Conservation (phyloP, 2,888 invertebrate genomes). For the Drosophila nigritarsus region DNA sequence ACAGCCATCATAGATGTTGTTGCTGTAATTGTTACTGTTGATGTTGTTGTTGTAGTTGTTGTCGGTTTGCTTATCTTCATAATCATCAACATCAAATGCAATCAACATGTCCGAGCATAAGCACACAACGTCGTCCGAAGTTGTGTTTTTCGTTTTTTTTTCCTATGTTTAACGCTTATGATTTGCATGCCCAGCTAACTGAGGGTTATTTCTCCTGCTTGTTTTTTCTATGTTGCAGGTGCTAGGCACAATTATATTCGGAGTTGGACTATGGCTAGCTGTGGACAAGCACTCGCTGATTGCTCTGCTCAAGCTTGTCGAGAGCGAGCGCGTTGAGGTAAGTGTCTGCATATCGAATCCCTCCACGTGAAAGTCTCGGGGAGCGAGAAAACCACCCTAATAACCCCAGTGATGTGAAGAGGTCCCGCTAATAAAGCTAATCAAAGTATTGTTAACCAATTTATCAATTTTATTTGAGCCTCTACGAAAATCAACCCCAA, state of each 20-base stretch:
- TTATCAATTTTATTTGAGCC: background rate
- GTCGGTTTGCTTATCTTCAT: constrained; percentile 40
- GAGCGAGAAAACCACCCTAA: constrained; percentile 32
- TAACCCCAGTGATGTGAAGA: background rate
- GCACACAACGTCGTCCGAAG: constrained; percentile 44
- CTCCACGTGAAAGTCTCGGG: constrained; percentile 43
- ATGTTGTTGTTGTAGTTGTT: constrained; percentile 17
- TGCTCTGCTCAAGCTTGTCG: constrained; percentile 87
- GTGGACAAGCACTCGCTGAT: constrained; percentile 89
- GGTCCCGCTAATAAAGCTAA: constrained; percentile 7
- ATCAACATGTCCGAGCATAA: constrained; percentile 67
- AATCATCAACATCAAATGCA: constrained; percentile 65
- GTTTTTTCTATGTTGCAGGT: constrained; percentile 71
- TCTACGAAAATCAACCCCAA: constrained; percentile 36
- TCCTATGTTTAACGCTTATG: constrained; percentile 27
- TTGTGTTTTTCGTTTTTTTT: constrained; percentile 12
- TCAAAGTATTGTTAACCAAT: constrained; percentile 23
- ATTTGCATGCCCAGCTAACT: constrained; percentile 46
- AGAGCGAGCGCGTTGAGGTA: constrained; percentile 87
- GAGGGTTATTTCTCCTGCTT: constrained; percentile 26
- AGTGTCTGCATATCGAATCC: constrained; percentile 75
- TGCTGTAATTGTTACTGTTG: constrained; percentile 20
- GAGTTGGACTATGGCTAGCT: constrained; percentile 89
- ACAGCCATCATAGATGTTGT: constrained; percentile 5
- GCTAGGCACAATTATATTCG: constrained; percentile 88